Conservation (phyloP, 2,797 vertebrate genomes). For the Balearica regulorum region DNA sequence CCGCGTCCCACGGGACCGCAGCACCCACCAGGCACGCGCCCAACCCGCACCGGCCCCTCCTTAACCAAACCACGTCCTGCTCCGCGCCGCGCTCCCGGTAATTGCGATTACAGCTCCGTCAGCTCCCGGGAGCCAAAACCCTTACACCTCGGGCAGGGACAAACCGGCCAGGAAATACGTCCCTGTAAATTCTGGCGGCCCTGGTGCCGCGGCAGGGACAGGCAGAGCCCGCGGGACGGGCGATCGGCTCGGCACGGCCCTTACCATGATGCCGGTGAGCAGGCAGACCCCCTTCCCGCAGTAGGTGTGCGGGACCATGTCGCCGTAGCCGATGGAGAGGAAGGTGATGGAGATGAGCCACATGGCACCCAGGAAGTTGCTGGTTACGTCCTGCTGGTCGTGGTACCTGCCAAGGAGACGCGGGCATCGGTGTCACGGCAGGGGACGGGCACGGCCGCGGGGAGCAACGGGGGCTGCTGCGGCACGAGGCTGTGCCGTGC, state of each 20-base stretch:
- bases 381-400: constrained; percentile 96
- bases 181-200: accelerated
- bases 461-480: neutral
- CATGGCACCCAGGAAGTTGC: constrained; percentile 98
- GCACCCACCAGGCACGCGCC: neutral
- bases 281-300: constrained; percentile 97
- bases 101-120: neutral
- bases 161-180: neutral
- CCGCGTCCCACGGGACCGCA: accelerated
- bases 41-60: neutral
- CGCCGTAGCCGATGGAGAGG: constrained; percentile 96
- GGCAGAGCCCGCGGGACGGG: neutral
- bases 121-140: neutral
- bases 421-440: neutral
- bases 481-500: accelerated
- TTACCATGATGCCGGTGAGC: constrained; percentile 97
- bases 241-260: neutral
- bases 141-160: accelerated
- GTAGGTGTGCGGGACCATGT: constrained; percentile 98
- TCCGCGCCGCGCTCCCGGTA: constrained; percentile 66
- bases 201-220: neutral
- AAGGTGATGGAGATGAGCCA: constrained; percentile 99
- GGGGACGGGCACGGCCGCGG: accelerated
- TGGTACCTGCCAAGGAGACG: constrained; percentile 84
- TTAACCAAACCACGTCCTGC: constrained; percentile 33